Base-by-base conservation (phyloP, 2,113 vertebrate species). In the Brienomyrus brachyistius region DNA sequence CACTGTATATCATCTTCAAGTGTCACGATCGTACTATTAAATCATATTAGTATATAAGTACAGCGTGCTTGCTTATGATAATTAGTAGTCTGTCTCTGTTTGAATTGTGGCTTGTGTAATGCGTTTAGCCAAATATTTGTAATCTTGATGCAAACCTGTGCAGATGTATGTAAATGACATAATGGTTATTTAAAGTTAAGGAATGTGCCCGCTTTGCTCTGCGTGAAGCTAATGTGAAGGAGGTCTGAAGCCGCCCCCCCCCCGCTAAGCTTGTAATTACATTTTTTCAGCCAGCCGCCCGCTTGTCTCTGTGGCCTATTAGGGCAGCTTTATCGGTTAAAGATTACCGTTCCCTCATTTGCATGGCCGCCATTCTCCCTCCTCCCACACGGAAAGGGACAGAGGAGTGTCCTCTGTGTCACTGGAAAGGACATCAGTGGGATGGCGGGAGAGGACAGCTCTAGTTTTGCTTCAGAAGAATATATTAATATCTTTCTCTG, bases 201-300 rank as follows among this genome's bases (percentile, higher is more conserved):
- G 35, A 54, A 47, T 15, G 15, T 47, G 70, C 66, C 43, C 23
- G 13, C 47, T 88, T 47, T 74, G n/a, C 48, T 54, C 66, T 23
- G 50, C 31, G 3, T 89, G 88, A 82, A 48, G 27, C 45, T 43
- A 43, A 89, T 82, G 50, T 82, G 50, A 70, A 35, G 52, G 62
- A 56, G 23, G 50, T 54, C 31, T 80, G 21, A 4, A 35, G 50
- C n/a, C 1, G 31, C 70, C 70, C 70, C 31, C 31, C 70, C 74
- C 88, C 59, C 15, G 50, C 70, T 82, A 74, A 54, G 88, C 27
- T 4, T 77, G 47, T 82, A 89, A 89, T 89, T 89, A 89, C 51
- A 74, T 82, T 54, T 27, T 43, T 13, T 40, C 31, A 11, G 15
- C 8, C 17, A 48, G 47, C 43, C 17, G 21, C 82, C 23, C 45